phyloP scores from a whole-genome alignment of 2,888 invertebrate genomes.

The Cordilura impudica region DNA sequence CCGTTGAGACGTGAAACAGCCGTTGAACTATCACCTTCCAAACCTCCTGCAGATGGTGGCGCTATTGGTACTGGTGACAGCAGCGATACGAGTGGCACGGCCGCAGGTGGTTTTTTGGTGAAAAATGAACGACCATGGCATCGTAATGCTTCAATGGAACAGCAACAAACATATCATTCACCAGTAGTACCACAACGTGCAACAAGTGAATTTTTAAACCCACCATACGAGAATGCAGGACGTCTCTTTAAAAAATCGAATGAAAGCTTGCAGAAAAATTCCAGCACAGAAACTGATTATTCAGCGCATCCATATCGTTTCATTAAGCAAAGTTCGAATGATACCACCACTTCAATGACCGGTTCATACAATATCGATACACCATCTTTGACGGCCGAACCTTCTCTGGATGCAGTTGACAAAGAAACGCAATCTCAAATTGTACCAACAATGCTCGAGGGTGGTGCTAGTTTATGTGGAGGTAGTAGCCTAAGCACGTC shows the following conservation, averaged over 20 bases:
- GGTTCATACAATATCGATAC: slow-evolving; percentile 78
- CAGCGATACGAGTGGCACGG: slow-evolving; percentile 64
- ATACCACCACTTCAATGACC: slow-evolving; percentile 78
- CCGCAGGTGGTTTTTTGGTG: slow-evolving; percentile 68
- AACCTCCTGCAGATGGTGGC: slow-evolving; percentile 70
- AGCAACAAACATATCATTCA: slow-evolving; percentile 72
- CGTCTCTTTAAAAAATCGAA: slow-evolving; percentile 76
- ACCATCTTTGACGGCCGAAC: slow-evolving; percentile 75
- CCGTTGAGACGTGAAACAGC: slow-evolving; percentile 77
- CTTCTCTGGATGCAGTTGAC: slow-evolving; percentile 75
- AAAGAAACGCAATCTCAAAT: slow-evolving; percentile 64
- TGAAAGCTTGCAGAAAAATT: slow-evolving; percentile 78
- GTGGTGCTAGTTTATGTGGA: slow-evolving; percentile 63
- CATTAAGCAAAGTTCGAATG: slow-evolving; percentile 78
- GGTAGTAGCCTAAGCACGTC: slow-evolving; percentile 65
- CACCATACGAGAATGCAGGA: slow-evolving; percentile 72
- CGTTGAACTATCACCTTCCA: slow-evolving; percentile 77
- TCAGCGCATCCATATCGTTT: slow-evolving; percentile 77
- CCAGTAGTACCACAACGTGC: slow-evolving; percentile 72
- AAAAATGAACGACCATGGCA: slow-evolving; percentile 74
- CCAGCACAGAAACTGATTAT: slow-evolving; percentile 78
- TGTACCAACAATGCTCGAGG: slow-evolving; percentile 48
- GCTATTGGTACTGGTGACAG: slow-evolving; percentile 67
- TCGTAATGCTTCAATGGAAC: slow-evolving; percentile 74
- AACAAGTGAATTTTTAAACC: slow-evolving; percentile 75